phyloP scores from a whole-genome alignment of 2,888 invertebrate species.

The Callimorpha dominula region DNA sequence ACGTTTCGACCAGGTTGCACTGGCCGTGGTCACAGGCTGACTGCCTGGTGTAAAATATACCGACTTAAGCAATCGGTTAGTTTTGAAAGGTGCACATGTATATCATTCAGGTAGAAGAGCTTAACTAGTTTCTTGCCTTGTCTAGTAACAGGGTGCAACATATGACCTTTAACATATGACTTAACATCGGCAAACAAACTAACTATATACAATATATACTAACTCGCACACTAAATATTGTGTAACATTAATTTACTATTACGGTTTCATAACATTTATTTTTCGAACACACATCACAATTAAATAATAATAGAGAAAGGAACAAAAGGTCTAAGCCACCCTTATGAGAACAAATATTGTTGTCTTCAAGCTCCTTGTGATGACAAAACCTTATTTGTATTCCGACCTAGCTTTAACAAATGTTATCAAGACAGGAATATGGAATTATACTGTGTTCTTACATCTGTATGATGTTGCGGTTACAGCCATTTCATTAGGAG shows the following conservation, averaged over 20 bases:
- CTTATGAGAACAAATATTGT: slow-evolving; percentile 8
- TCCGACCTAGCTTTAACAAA: slow-evolving; percentile 11
- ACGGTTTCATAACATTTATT: not conserved
- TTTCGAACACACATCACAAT: not conserved
- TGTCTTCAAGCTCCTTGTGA: slow-evolving; percentile 5
- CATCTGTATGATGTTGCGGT: slow-evolving; percentile 18
- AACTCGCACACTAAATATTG: not conserved
- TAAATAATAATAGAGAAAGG: not conserved
- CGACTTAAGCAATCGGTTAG: too few relatives aligned
- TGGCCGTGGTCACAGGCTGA: too few relatives aligned
- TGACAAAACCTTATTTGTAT: slow-evolving; percentile 21
- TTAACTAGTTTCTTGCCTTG: too few relatives aligned
- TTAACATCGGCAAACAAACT: too few relatives aligned
- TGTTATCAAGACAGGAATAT: slow-evolving; percentile 17
- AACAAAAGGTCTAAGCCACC: slow-evolving; percentile 1
- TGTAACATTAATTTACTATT: not conserved
- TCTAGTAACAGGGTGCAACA: too few relatives aligned
- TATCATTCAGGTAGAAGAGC: too few relatives aligned
- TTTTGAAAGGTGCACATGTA: too few relatives aligned
- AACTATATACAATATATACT: too few relatives aligned
- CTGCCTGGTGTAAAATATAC: too few relatives aligned
- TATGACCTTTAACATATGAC: too few relatives aligned
- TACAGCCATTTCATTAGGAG: slow-evolving; percentile 54
- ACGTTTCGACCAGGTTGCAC: too few relatives aligned
- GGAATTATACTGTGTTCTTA: slow-evolving; percentile 17